Evolutionary conservation across 2,113 vertebrate species (phyloP).

Genomic region (Mus pahari): DNA sequence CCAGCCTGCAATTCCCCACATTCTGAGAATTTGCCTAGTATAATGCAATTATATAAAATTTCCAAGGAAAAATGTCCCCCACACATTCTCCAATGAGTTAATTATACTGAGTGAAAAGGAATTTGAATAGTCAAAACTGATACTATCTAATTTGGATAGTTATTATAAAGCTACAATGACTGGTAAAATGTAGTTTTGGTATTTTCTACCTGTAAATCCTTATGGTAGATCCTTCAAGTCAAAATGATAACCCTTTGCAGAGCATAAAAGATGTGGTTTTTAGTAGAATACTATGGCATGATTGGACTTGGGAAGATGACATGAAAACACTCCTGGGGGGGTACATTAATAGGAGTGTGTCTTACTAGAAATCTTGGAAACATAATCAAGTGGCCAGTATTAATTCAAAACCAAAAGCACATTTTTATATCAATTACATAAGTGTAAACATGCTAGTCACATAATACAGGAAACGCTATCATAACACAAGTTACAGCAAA

Average conservation of each 20-base stretch:
- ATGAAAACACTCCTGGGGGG: background rate
- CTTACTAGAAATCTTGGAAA: background rate
- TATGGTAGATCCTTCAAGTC: background rate
- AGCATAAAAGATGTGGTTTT: background rate
- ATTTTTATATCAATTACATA: background rate
- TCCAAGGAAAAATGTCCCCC: background rate
- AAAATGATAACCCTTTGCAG: background rate
- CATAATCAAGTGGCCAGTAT: background rate
- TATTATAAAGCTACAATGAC: background rate
- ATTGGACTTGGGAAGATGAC: background rate
- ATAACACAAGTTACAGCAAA: background rate
- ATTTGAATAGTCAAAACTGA: background rate
- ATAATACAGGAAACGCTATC: background rate
- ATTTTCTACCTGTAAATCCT: background rate
- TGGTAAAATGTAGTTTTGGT: background rate
- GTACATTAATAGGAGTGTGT: background rate
- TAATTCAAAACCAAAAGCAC: background rate
- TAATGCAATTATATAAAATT: conserved; percentile 8
- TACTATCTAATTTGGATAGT: background rate
- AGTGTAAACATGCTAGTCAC: background rate
- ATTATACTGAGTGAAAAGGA: background rate
- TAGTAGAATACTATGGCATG: background rate
- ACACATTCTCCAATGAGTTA: background rate
- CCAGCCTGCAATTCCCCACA: no score
- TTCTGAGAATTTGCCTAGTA: background rate